Percentiles rank a stretch among this genome's conserved stretches.
These are phyloP conservation scores for Calameuta idolon DNA, from an alignment of 2,888 invertebrate species.

Conservation along the genomic window DNA sequence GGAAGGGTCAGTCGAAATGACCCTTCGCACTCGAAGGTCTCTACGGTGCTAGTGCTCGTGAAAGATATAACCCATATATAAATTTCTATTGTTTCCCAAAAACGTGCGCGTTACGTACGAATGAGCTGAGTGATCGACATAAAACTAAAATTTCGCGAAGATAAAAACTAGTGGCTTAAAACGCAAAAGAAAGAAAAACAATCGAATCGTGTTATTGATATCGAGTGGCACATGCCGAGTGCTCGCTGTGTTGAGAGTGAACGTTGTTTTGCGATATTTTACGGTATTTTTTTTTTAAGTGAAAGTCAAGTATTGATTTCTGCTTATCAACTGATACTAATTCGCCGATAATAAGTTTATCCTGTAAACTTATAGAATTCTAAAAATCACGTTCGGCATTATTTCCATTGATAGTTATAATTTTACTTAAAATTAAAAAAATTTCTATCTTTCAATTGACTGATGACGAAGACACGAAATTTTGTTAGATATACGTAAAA, in stretches of 20 bases:
- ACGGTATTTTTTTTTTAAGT: not conserved
- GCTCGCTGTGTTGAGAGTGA: not conserved
- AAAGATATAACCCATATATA: not conserved
- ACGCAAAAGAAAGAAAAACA: not conserved
- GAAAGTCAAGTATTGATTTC: not conserved
- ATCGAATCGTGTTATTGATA: not conserved
- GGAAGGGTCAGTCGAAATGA: conserved; percentile 12
- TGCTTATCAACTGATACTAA: not conserved
- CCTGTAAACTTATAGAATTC: not conserved
- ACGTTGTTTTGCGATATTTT: not conserved
- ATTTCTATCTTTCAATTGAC: not conserved
- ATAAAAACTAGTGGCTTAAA: not conserved
- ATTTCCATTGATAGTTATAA: not conserved
- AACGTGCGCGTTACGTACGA: not conserved
- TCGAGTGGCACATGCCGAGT: not conserved
- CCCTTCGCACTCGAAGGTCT: conserved; percentile 11
- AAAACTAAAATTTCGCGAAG: not conserved
- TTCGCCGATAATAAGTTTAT: not conserved
- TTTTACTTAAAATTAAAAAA: too few relatives aligned
- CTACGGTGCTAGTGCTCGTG: not conserved
- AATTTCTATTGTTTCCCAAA: not conserved
- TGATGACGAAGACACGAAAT: not conserved
- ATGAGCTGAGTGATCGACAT: not conserved
- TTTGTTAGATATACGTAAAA: not conserved
- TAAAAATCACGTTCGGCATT: not conserved